Evolutionary conservation across 2,797 vertebrate genomes (phyloP), one percentile per base, ranked within the genome.

Genomic region (Pangasius krempfi): DNA sequence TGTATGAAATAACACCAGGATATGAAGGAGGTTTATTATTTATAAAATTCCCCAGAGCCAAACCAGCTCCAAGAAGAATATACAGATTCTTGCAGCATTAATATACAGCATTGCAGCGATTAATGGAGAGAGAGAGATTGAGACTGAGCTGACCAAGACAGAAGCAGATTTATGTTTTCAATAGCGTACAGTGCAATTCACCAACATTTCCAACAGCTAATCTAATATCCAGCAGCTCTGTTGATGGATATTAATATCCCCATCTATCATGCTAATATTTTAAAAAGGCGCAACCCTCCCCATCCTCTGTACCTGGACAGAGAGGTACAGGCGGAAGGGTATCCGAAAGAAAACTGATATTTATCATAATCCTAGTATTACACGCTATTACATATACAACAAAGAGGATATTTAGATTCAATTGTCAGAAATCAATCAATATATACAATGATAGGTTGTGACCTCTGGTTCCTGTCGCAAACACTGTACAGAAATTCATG

Each of bases 91-190:
- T 40, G 40, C 40, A 40, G 40, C 40, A 40, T 40, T 40, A 40
- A 40, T 40, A 5, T 40, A 20, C 37, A 37, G 78, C 4, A 13
- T 25, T 40, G 22, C 13, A 83, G 20, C 8, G 14, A 47, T 64
- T 66, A 62, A 62, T 83, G 12, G 4, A 22, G 58, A 83, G 27
- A 47, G 37, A 64, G 25, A 37, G 58, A 50, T 7, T 30, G 79
- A 37, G 54, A 50, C 1, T 12, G 79, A 37, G 33, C 3, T 66
- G 60, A 64, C 60, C 27, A 50, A 30, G n/a, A 44, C 16, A 50
- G 18, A 30, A 68, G 56, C 33, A 81, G 40, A 83, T 83, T 83
- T 64, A 83, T 83, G 58, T 62, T 64, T 83, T 47, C 40, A 62
- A 60, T 82, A 30, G 54, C 4, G 5, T 60, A 60, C 58, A 25